Evolutionary conservation across 37 sponge, comb jelly and placozoan genomes (phyloP).

Genomic region (Beroe forskalii): DNA sequence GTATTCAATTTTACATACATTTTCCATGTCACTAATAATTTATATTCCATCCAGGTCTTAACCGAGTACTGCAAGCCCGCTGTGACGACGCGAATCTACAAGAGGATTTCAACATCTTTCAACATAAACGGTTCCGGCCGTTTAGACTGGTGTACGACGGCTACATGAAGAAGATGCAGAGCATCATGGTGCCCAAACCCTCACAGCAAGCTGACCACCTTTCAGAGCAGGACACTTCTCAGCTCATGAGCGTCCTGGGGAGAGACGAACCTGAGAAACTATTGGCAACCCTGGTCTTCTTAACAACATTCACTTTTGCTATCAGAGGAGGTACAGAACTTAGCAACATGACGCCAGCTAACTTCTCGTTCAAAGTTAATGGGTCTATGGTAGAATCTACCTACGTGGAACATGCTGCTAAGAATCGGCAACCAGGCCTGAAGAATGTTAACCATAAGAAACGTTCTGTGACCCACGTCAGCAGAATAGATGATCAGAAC

Average conservation of each 20-base stretch:
- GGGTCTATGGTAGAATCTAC: neutral
- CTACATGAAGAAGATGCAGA: neutral
- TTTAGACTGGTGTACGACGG: neutral
- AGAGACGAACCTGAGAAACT: neutral
- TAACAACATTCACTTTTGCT: neutral
- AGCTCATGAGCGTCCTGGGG: neutral
- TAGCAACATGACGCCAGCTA: neutral
- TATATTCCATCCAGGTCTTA: neutral
- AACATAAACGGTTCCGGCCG: neutral
- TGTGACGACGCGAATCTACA: neutral
- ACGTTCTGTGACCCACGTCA: neutral
- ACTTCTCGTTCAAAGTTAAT: neutral
- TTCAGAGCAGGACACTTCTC: neutral
- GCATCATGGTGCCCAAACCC: neutral
- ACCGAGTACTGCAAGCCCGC: neutral
- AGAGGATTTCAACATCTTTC: neutral
- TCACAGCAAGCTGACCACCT: neutral
- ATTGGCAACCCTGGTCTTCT: neutral
- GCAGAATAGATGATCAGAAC: neutral
- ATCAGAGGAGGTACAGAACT: neutral
- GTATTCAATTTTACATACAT: too few relatives aligned
- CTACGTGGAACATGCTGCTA: neutral
- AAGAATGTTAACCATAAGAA: neutral
- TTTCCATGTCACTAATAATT: too few relatives aligned
- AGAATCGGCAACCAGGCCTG: neutral